Conservation (phyloP, 2,113 vertebrate species). For the Tyto alba region DNA sequence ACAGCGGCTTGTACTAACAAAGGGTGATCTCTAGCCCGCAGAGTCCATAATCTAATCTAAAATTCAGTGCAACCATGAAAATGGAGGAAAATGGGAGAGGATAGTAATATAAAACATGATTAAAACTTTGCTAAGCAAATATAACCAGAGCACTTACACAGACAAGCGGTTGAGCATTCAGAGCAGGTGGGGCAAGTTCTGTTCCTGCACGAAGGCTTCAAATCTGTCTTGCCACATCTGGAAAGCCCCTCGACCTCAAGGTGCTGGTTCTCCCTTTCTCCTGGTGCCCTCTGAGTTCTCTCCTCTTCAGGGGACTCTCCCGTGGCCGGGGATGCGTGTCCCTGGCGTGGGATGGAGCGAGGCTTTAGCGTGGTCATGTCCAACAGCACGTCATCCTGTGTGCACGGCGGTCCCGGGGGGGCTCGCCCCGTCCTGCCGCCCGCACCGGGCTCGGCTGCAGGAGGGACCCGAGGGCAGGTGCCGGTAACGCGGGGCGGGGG, state of each 20-base stretch:
- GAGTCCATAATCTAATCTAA: not conserved
- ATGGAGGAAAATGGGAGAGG: not conserved
- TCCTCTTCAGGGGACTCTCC: no score
- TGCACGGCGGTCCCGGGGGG: fast-evolving
- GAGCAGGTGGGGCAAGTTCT: not conserved
- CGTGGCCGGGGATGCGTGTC: not conserved
- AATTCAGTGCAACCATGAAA: not conserved
- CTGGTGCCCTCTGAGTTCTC: not conserved
- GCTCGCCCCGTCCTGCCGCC: not conserved
- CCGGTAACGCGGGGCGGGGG: fast-evolving
- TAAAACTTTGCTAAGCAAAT: not conserved
- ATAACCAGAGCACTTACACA: not conserved
- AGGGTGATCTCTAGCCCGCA: not conserved
- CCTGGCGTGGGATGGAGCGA: fast-evolving
- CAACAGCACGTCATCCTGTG: not conserved
- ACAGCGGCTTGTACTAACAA: not conserved
- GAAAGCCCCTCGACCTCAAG: not conserved
- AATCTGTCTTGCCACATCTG: not conserved
- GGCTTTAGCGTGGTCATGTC: not conserved
- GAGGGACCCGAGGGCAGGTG: not conserved
- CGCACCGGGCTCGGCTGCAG: fast-evolving
- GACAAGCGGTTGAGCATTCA: not conserved
- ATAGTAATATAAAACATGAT: not conserved
- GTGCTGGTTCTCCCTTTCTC: not conserved
- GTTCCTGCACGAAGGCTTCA: not conserved